phyloP scores from a whole-genome alignment of 2,888 invertebrate species.

The Torymus aiolomorphi region DNA sequence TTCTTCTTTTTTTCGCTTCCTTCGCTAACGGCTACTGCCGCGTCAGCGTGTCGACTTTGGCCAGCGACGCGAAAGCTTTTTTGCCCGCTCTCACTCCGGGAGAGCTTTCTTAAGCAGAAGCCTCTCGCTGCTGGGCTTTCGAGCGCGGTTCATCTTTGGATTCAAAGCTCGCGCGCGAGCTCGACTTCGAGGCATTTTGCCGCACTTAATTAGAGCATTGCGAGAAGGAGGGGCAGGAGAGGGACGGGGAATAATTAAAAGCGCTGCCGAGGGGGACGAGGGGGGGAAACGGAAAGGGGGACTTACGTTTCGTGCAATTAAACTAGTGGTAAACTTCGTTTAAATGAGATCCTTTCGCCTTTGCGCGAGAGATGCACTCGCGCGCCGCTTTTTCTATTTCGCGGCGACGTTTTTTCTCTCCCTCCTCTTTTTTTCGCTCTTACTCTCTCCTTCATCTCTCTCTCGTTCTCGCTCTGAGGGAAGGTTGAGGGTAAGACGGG shows the following conservation, averaged over 20 bases:
- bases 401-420: not conserved
- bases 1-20: not conserved
- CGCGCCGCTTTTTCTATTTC: constrained; percentile 19
- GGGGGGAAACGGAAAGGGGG: too few relatives aligned
- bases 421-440: constrained; percentile 8
- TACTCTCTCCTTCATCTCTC: too few relatives aligned
- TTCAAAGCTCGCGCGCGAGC: constrained; percentile 39
- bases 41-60: not conserved
- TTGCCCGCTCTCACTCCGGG: not conserved
- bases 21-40: not conserved
- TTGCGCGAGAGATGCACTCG: too few relatives aligned
- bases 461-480: too few relatives aligned
- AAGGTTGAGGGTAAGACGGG: too few relatives aligned
- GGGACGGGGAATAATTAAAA: constrained; percentile 53
- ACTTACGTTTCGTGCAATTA: constrained; percentile 52
- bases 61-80: constrained; percentile 10
- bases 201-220: constrained; percentile 52
- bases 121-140: not conserved
- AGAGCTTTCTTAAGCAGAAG: constrained; percentile 10
- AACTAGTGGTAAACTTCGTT: constrained; percentile 53
- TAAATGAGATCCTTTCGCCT: constrained; percentile 44
- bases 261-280: constrained; percentile 1
- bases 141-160: constrained; percentile 39
- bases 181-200: constrained; percentile 45
- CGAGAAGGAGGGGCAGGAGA: constrained; percentile 14